Conservation (phyloP, 2,113 vertebrate genomes). For the Erinaceus europaeus region DNA sequence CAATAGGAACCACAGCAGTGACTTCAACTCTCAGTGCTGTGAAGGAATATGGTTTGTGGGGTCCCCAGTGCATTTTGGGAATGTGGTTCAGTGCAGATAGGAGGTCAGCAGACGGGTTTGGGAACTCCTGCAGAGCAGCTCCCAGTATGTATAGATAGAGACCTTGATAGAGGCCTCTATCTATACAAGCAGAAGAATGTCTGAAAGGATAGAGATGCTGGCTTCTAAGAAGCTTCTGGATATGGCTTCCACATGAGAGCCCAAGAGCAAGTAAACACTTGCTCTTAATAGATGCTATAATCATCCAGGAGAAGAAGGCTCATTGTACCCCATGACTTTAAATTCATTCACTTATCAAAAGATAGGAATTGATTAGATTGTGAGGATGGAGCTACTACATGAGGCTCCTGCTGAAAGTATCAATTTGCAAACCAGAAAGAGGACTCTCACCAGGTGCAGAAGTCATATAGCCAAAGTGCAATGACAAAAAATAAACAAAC, state of each 20-base stretch:
- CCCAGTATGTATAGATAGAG: neutral
- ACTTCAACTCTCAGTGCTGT: neutral
- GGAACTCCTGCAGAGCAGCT: neutral
- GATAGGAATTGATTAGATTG: no score
- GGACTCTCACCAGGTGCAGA: no score
- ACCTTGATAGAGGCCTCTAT: neutral
- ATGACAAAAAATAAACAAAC: neutral
- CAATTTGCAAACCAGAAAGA: no score
- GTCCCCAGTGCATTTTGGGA: neutral
- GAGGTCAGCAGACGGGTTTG: neutral
- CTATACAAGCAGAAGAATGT: neutral
- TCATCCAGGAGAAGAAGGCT: neutral
- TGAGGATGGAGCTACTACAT: no score
- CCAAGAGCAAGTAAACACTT: accelerated
- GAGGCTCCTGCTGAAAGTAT: no score
- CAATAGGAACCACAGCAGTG: neutral
- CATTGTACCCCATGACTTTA: neutral
- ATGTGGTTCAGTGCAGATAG: no score
- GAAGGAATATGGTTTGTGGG: neutral
- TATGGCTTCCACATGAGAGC: neutral
- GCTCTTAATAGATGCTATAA: accelerated
- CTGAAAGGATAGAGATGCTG: neutral
- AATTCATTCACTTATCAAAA: neutral
- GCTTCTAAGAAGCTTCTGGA: neutral
- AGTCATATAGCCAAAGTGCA: neutral